Base-by-base conservation (phyloP, 1,140 invertebrate genomes). In the Tetraneura akinire region DNA sequence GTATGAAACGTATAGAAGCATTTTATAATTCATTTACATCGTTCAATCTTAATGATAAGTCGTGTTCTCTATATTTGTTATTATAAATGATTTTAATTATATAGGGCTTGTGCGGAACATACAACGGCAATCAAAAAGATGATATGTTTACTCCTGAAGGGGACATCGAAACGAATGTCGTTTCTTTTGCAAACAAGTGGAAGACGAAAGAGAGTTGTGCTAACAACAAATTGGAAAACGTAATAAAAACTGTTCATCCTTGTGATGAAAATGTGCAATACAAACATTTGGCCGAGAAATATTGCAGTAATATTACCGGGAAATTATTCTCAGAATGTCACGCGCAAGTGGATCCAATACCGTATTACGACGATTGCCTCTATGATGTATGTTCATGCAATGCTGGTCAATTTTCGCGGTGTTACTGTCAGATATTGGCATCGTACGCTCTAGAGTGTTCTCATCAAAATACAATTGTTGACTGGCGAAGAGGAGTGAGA, bases 121-220 rank as follows among this genome's bases (percentile, higher is more conserved):
- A 94, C 84, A 94, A 93, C 80, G 86, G 89, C 16, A 95, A 94
- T 83, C 93, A 94, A 84, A 92, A 92, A 83, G 94, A 96, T 84
- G 95, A 97, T 85, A 96, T 96, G 85, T 83, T 93, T 9, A 96
- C 95, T 0, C 92, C 92, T 0, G 92, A 95, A 84, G 92, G 92
- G 21, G 94, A 96, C 84, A 85, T 93, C 0, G 94, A 96, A 84
- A 90, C 92, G 60, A 88, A 91, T 0, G 87, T 90, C 0, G 86
- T 90, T 11, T 88, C 91, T 0, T 96, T 97, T 85, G 94, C 93
- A 0, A 94, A 95, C 84, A 94, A 94, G 83, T 96, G 95, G 94
- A 94, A 93, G 85, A 92, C 91, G 0, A 89, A 89, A 37, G 91
- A 93, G 84, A 88, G 88, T 18, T 95, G 94, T 84, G 32, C 10